Base-by-base conservation (phyloP, 2,797 vertebrate genomes). In the Phylloscopus collybita region DNA sequence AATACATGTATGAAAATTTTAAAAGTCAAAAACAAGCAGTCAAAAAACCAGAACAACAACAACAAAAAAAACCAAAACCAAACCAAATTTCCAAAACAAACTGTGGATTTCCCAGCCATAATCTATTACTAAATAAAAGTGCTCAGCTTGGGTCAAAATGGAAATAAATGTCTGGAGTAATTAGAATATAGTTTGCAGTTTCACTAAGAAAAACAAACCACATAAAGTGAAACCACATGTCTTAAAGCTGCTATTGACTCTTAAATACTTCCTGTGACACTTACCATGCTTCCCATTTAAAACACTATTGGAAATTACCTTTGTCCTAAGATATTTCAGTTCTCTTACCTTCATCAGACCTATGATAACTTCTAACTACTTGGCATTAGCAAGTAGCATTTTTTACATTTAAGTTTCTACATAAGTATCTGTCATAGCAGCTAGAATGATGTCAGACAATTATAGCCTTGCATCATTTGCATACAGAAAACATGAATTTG, bases 1-100 rank as follows among this genome's bases (percentile, higher is more conserved):
- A 56, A 47, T 14, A 16, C 4, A 26, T 1, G 1, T 32, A 83
- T 26, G 21, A 79, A 83, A 81, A 16, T 51, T 42, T 7, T 8
- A 10, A 26, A 75, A 62, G 36, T 11, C 0, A 53, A 38, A 86
- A 15, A 29, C 9, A 53, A 65, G 13, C 29, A 40, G 13, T 42
- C 34, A 32, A 40, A 73, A 51, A 36, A 8, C 0, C 9, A 20
- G 2, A 45, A 27, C 3, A 53, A 47, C 8, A 54, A 67, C 5
- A 32, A 54, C 19, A 21, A 45, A 15, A 42, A 36, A 21, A 6
- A 9, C 0, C 10, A 16, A 49, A 73, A 19, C 5, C 4, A 34
- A 79, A 25, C 1, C 8, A 88, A 65, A 38, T 6, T 15, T 21
- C 32, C 0, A 44, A 22, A 40, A 32, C 9, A 56, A 79, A 51